These are phyloP conservation scores for Thamnophis sirtalis DNA, from an alignment of 2,113 vertebrate species.

Conservation along the genomic window DNA sequence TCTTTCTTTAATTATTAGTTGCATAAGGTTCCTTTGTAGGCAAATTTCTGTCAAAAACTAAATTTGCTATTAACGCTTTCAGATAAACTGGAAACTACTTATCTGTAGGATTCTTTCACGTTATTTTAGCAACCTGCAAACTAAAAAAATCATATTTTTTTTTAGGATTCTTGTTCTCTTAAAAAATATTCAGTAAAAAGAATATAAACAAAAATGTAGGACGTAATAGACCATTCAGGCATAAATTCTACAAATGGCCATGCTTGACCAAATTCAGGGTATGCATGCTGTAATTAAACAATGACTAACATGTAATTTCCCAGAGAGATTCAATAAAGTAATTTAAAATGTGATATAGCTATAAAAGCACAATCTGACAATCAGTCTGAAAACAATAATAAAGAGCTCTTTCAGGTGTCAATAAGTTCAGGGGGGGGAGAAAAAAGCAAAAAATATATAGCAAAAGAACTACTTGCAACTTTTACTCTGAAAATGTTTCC, in stretches of 20 bases:
- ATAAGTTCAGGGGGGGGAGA: not conserved
- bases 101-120: slow-evolving; percentile 21
- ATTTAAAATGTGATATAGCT: not conserved
- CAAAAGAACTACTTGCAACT: not conserved
- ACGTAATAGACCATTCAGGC: slow-evolving; percentile 14
- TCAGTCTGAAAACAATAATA: not conserved
- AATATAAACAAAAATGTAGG: slow-evolving; percentile 1
- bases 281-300: not conserved
- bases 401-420: not conserved
- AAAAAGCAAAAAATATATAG: not conserved
- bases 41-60: slow-evolving; percentile 31
- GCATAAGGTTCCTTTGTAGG: slow-evolving; percentile 15
- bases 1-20: not conserved
- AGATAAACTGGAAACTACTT: slow-evolving; percentile 16
- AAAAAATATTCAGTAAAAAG: not conserved
- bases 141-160: not conserved
- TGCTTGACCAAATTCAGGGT: not conserved
- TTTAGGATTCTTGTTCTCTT: not conserved
- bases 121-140: not conserved
- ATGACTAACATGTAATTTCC: not conserved
- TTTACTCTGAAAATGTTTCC: not conserved
- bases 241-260: not conserved
- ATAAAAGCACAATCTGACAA: not conserved
- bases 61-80: not conserved
- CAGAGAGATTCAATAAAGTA: not conserved